These are phyloP conservation scores for Otus scops DNA, from an alignment of 2,797 vertebrate species.

Conservation along the genomic window DNA sequence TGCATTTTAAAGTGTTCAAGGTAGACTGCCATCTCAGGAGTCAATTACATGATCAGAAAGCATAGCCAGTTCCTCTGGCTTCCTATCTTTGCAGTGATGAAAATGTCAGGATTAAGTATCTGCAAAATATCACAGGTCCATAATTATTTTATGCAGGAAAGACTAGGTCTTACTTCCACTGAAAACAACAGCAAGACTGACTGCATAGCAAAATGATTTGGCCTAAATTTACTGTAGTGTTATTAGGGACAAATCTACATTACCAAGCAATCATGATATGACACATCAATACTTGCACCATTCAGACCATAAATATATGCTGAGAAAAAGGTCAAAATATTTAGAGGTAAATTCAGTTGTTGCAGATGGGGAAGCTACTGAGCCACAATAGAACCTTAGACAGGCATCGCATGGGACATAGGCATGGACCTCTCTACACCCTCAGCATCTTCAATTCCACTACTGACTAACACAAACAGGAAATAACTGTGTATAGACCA, in stretches of 20 bases:
- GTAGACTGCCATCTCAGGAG: not conserved
- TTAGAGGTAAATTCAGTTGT: not conserved
- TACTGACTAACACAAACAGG: not conserved
- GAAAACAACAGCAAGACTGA: not conserved
- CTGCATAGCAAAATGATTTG: not conserved
- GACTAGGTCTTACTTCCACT: not conserved
- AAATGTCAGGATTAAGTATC: conserved; percentile 52
- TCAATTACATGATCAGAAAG: conserved; percentile 32
- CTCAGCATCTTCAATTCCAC: not conserved
- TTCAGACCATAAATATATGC: not conserved
- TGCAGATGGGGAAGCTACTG: not conserved
- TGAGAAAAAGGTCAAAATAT: not conserved
- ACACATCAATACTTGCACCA: not conserved
- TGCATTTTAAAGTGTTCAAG: conserved; percentile 71
- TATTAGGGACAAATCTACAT: not conserved
- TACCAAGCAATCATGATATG: not conserved
- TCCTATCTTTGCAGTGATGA: conserved; percentile 81
- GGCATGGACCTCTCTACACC: not conserved
- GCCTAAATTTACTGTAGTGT: not conserved
- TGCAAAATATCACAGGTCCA: not conserved
- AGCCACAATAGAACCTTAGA: not conserved
- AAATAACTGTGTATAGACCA: not conserved
- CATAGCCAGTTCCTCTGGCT: conserved; percentile 73
- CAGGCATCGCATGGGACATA: not conserved
- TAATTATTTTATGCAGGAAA: not conserved